Conservation (phyloP, 2,113 vertebrate genomes). For the Scatophagus argus region DNA sequence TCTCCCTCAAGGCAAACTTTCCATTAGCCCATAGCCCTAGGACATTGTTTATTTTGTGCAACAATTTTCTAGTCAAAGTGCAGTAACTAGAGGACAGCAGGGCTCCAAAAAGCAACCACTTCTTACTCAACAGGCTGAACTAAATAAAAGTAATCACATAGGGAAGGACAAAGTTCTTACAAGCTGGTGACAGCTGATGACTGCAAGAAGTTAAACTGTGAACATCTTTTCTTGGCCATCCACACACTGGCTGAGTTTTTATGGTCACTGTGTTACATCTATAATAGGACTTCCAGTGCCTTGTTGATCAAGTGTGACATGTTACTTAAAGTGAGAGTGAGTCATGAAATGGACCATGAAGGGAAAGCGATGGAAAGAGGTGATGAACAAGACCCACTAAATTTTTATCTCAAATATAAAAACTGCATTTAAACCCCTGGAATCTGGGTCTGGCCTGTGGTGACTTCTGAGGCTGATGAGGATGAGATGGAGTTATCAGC, state of each 20-base stretch:
- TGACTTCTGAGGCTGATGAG: slow-evolving; percentile 17
- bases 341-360: slow-evolving; percentile 29
- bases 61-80: not conserved
- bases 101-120: not conserved
- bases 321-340: slow-evolving; percentile 20
- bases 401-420: slow-evolving; percentile 3
- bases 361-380: slow-evolving; percentile 2
- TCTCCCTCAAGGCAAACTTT: not conserved
- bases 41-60: not conserved
- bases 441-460: slow-evolving; percentile 16
- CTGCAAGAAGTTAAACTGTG: slow-evolving; percentile 5
- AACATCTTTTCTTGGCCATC: slow-evolving; percentile 1
- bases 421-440: slow-evolving; percentile 28
- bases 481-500: slow-evolving; percentile 46
- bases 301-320: slow-evolving; percentile 21
- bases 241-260: slow-evolving; percentile 9
- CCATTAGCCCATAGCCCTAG: not conserved
- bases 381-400: not conserved
- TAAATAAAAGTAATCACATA: not conserved
- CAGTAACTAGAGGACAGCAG: not conserved
- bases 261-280: not conserved
- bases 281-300: not conserved
- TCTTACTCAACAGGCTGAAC: not conserved
- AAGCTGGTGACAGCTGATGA: slow-evolving; percentile 1
- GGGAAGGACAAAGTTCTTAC: not conserved